Evolutionary conservation across 2,888 invertebrate species (phyloP).

Genomic region (Atrina japonica): DNA sequence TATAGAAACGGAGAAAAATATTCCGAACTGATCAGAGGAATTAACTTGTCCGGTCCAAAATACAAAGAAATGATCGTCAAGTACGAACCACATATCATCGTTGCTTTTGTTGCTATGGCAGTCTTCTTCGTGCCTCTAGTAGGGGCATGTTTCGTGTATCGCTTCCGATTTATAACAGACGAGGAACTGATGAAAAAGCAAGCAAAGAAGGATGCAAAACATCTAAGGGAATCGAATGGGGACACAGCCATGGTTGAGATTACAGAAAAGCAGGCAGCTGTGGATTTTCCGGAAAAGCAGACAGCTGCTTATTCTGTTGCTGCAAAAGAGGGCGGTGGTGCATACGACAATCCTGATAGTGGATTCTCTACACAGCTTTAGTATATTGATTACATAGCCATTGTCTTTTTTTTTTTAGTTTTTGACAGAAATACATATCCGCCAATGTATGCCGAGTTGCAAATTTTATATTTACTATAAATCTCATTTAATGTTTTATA

Average conservation of each 20-base stretch:
- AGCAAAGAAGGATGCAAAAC: background rate
- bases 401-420: too few species aligned
- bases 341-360: constrained; percentile 41
- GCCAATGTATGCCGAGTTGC: too few species aligned
- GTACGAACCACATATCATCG: constrained; percentile 54
- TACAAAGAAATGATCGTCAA: constrained; percentile 42
- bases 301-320: constrained; percentile 16
- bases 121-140: constrained; percentile 52
- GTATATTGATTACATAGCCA: too few species aligned
- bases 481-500: too few species aligned
- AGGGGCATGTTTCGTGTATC: constrained; percentile 44
- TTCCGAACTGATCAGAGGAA: constrained; percentile 36
- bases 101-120: constrained; percentile 55
- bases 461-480: too few species aligned
- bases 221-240: constrained; percentile 9
- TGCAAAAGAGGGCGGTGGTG: constrained; percentile 37
- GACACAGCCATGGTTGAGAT: background rate
- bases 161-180: constrained; percentile 50
- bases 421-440: too few species aligned
- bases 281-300: too few species aligned
- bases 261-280: constrained; percentile 9
- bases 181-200: constrained; percentile 20
- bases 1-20: too few species aligned
- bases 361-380: too few species aligned
- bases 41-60: constrained; percentile 47